A percentile compares a stretch with the other conserved stretches of the same genome.
Evolutionary conservation across 2,888 invertebrate genomes (phyloP).

Genomic region (Oligia strigilis): DNA sequence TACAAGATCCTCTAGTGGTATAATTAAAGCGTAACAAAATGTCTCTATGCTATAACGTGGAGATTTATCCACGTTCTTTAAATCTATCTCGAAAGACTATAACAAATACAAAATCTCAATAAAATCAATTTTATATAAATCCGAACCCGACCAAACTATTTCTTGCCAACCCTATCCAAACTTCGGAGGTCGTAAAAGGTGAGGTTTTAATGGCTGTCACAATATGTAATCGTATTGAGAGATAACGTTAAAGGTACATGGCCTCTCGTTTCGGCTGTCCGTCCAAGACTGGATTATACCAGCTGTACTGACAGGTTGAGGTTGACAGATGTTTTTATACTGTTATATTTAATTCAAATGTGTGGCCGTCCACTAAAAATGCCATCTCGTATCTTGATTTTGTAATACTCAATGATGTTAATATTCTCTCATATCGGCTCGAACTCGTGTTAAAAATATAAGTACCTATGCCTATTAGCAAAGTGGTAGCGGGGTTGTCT

Average conservation of each 20-base stretch:
- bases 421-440: not conserved
- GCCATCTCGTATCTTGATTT: not conserved
- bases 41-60: not conserved
- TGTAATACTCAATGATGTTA: not conserved
- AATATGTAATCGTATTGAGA: constrained; percentile 71
- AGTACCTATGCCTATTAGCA: too few relatives aligned
- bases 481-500: not conserved
- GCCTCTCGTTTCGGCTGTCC: constrained; percentile 61
- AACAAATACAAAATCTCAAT: not conserved
- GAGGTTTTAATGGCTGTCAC: constrained; percentile 72
- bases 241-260: constrained; percentile 54
- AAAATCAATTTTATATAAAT: not conserved
- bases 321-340: constrained; percentile 46
- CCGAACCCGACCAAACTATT: not conserved
- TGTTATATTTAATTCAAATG: constrained; percentile 35
- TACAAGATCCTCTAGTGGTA: not conserved
- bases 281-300: constrained; percentile 45
- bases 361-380: not conserved
- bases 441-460: not conserved
- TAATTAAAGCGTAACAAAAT: not conserved
- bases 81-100: not conserved
- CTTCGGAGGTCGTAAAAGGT: constrained; percentile 72
- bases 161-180: constrained; percentile 61
- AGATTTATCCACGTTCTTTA: too few relatives aligned
- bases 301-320: constrained; percentile 40